phyloP scores from a whole-genome alignment of 37 sponge, comb jelly and placozoan genomes.

The Hormiphora californensis region DNA sequence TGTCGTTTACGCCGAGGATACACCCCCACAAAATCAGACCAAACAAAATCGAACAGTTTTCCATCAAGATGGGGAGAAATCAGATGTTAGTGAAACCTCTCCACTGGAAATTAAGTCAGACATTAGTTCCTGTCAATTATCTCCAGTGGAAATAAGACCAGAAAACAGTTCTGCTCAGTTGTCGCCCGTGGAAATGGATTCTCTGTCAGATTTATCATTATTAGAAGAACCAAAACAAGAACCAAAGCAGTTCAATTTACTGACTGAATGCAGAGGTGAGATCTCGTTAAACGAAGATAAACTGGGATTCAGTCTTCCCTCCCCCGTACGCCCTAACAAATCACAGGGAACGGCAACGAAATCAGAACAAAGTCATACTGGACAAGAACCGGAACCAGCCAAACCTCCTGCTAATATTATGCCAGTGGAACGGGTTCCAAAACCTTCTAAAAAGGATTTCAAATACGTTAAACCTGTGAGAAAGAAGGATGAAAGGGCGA shows the following conservation, averaged over 20 bases:
- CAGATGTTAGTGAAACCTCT: too few species aligned
- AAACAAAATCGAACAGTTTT: too few species aligned
- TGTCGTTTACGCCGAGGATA: too few species aligned
- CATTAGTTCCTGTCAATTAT: too few species aligned
- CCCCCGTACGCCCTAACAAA: background rate
- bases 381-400: background rate
- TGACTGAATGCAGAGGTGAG: background rate
- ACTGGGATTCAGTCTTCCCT: slow-evolving; percentile 31
- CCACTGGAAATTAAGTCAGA: too few species aligned
- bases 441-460: background rate
- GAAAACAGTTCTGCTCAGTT: too few species aligned
- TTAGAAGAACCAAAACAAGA: too few species aligned
- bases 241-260: background rate
- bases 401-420: background rate
- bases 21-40: too few species aligned
- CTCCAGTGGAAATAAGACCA: too few species aligned
- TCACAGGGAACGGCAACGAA: background rate
- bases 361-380: background rate
- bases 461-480: slow-evolving; percentile 22
- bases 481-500: slow-evolving; percentile 44
- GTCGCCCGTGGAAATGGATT: too few species aligned
- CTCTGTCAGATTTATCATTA: too few species aligned
- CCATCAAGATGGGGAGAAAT: too few species aligned
- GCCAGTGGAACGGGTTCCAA: background rate
- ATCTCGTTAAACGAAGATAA: background rate